Conservation (phyloP, 1,140 invertebrate genomes). For the Drosophila prosaltans region DNA sequence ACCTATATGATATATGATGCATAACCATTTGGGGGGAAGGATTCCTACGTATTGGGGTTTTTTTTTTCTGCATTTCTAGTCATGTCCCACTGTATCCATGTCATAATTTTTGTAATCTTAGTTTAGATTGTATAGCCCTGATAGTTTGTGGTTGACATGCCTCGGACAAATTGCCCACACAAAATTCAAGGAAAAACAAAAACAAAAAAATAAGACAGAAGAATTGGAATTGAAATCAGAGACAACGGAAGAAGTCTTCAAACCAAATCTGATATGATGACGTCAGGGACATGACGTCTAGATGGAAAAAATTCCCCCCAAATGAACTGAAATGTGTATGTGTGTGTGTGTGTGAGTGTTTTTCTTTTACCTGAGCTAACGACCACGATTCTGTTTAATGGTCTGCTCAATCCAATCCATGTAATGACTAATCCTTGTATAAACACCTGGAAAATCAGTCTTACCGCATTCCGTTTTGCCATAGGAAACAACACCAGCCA, state of each 20-base stretch:
- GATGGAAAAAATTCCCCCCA: neutral
- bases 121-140: slow-evolving; percentile 6
- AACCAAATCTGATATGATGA: neutral
- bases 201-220: neutral
- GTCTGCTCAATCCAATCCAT: slow-evolving; percentile 63
- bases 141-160: slow-evolving; percentile 10
- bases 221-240: neutral
- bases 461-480: slow-evolving; percentile 42
- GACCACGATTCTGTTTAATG: slow-evolving; percentile 38
- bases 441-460: slow-evolving; percentile 48
- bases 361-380: neutral
- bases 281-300: neutral
- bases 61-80: neutral
- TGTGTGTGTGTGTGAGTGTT: no score
- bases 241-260: neutral
- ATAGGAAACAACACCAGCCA: slow-evolving; percentile 59
- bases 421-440: slow-evolving; percentile 55
- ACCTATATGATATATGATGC: neutral
- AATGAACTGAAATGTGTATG: no score
- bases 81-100: slow-evolving; percentile 1
- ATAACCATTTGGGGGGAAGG: neutral
- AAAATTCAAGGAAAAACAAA: neutral
- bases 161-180: slow-evolving; percentile 7
- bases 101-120: slow-evolving; percentile 3
- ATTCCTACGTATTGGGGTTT: neutral